Base-by-base conservation (phyloP, 2,797 vertebrate genomes). In the Amazonetta brasiliensis region DNA sequence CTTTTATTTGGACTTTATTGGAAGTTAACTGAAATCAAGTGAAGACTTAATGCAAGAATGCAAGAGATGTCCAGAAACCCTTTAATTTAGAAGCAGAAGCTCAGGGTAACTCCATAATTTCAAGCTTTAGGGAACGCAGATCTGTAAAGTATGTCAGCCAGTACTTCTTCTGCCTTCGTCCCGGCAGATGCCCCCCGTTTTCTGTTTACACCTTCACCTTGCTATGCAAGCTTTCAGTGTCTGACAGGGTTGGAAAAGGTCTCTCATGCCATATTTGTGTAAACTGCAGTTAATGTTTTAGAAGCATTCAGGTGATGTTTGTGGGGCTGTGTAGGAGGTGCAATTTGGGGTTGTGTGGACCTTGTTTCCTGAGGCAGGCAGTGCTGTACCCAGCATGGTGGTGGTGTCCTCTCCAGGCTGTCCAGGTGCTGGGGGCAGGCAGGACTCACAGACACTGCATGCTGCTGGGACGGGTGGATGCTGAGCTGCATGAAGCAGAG, bases 271-370 rank as follows among this genome's bases (percentile, higher is more conserved):
- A 19, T 7, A 7, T 50, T 48, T 35, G 31, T 10, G 19, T 48
- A 39, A 12, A 2, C 41, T 67, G 19, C 8, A 26, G 33, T 43
- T 63, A 56, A 44, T 35, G 35, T 48, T 64, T 87, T 28, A 46
- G n/a, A 41, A 9, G 5, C 25, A 6, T 14, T 11, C 16, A 21
- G 59, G 12, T 4, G 2, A 19, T 30, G 25, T 0, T 0, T 5
- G 16, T 2, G 5, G 8, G 6, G 21, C 13, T 31, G 7, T 21
- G 18, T 1, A 55, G 20, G 28, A 62, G 19, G 22, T 26, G 9
- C 20, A 33, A 13, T 21, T 37, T 33, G 22, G 52, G 16, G 30
- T 59, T 14, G 8, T 6, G 12, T 11, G 41, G 37, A 16, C n/a
- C 22, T 25, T 2, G 1, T 74, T 60, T 74, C 37, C 50, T 7